Conservation (phyloP, 2,113 vertebrate genomes). For the Larimichthys polyactis region DNA sequence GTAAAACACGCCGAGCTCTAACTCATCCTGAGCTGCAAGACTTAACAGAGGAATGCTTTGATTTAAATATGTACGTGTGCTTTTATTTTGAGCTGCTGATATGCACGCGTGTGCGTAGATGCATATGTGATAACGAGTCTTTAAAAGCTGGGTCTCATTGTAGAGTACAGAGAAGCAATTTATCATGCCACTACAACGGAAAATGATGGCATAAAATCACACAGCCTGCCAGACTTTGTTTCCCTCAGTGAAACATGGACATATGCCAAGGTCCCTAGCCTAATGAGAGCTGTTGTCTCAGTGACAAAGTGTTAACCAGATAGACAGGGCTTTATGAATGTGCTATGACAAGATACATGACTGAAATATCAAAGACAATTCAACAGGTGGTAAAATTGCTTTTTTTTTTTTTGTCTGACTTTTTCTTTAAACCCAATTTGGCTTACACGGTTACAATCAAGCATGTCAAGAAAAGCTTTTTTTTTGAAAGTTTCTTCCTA, state of each 20-base stretch:
- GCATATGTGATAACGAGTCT: conserved; percentile 10
- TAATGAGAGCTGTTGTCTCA: conserved; percentile 62
- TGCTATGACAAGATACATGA: conserved; percentile 49
- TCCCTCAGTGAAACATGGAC: conserved; percentile 52
- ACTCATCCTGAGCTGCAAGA: conserved; percentile 45
- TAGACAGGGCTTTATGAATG: conserved; percentile 35
- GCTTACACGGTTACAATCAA: not conserved
- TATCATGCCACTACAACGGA: conserved; percentile 32
- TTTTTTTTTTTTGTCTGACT: not conserved
- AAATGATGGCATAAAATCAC: conserved; percentile 49
- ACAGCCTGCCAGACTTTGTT: conserved; percentile 31
- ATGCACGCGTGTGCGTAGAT: not conserved
- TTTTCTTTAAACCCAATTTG: conserved; percentile 2
- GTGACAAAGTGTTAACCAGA: conserved; percentile 48
- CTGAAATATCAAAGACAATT: conserved; percentile 40
- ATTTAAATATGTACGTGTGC: conserved; percentile 31
- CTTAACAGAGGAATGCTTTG: conserved; percentile 20
- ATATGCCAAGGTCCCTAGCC: conserved; percentile 47
- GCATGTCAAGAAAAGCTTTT: not conserved
- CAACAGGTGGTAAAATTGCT: conserved; percentile 30
- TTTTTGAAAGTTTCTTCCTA: conserved; percentile 68
- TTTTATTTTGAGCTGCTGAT: conserved; percentile 20
- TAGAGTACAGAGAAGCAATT: conserved; percentile 17
- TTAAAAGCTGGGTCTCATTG: conserved; percentile 29
- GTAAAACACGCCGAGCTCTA: conserved; percentile 67